These are phyloP conservation scores for Dinothrombium tinctorium DNA, from an alignment of 1,140 invertebrate genomes.

Conservation along the genomic window DNA sequence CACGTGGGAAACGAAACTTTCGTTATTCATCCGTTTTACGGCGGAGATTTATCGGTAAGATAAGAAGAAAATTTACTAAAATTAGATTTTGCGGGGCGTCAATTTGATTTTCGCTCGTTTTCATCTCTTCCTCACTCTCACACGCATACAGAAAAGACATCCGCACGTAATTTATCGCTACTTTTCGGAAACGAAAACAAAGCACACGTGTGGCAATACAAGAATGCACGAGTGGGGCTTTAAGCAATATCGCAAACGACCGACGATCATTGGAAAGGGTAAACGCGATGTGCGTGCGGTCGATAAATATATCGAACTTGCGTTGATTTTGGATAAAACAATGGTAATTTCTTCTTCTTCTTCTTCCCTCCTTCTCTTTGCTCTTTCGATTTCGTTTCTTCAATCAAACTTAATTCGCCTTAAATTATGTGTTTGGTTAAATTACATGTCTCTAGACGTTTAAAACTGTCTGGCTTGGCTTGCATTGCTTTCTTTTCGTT, in stretches of 20 bases:
- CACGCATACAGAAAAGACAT: conserved; percentile 52
- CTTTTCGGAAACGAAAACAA: conserved; percentile 46
- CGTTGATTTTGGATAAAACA: conserved; percentile 67
- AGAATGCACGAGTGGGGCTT: conserved; percentile 44
- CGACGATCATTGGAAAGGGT: background rate
- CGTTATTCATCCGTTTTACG: conserved; percentile 80
- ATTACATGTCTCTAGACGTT: too few species aligned
- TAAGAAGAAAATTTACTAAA: background rate
- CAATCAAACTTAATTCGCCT: too few species aligned
- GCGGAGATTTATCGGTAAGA: conserved; percentile 84
- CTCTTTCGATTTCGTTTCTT: too few species aligned
- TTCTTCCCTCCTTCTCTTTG: too few species aligned
- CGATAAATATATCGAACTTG: conserved; percentile 75
- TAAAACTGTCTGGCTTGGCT: too few species aligned
- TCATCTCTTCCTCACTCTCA: background rate
- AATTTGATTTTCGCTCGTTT: background rate
- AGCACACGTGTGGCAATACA: conserved; percentile 60
- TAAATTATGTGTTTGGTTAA: too few species aligned
- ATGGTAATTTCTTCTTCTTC: conserved; percentile 46
- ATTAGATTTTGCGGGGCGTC: background rate
- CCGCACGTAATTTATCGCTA: conserved; percentile 79
- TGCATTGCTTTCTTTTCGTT: too few species aligned
- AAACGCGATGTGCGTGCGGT: conserved; percentile 51
- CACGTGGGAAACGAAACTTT: conserved; percentile 90
- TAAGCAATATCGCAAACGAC: conserved; percentile 17